Base-by-base conservation (phyloP, 92 coral and sea anemone genomes). In the Diadumene lineata region DNA sequence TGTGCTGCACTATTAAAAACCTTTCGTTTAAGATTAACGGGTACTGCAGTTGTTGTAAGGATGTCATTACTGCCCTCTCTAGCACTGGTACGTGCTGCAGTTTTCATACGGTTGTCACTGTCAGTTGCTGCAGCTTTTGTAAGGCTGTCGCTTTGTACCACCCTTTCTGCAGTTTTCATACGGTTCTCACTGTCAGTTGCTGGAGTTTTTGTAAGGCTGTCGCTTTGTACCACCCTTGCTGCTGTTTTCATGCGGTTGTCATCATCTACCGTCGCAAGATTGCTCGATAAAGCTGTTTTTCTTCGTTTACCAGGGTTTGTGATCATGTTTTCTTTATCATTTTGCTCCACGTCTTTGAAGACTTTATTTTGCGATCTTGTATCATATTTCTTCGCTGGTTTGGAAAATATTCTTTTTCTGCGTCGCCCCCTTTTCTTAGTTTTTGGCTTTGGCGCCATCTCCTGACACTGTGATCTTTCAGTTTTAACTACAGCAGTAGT, bases 331-430 rank as follows among this genome's bases (percentile, higher is more conserved):
- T 53, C 25, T 53, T 16, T 3, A 53, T 23, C 18, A 1, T 22
- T 7, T 18, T 6, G 28, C 8, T 58, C 64, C 26, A 26, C 11
- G 7, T 25, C 26, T 2, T 58, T 58, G 60, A 21, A 62, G 28
- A 56, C 32, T 11, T 33, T 72, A 11, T 51, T 68, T 43, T 72
- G 68, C 33, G 73, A 38, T 53, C 60, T 31, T 30, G 74, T 60
- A n/a, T 24, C 19, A 58, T 67, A 50, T 61, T 78, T 79, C 73
- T 70, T 60, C 66, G 73, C 18, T 67, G 72, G 60, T 61, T 81
- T 62, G 27, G 33, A n/a, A n/a, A n/a, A 48, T 33, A 62, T 1
- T 31, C 34, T 27, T 31, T 75, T 43, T 48, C 55, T 72, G 53
- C 43, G 19, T 56, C 53, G 32, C 21, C 64, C 31, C 17, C 26